Evolutionary conservation across 2,797 vertebrate species (phyloP).

Genomic region (Smutsia temminckii): DNA sequence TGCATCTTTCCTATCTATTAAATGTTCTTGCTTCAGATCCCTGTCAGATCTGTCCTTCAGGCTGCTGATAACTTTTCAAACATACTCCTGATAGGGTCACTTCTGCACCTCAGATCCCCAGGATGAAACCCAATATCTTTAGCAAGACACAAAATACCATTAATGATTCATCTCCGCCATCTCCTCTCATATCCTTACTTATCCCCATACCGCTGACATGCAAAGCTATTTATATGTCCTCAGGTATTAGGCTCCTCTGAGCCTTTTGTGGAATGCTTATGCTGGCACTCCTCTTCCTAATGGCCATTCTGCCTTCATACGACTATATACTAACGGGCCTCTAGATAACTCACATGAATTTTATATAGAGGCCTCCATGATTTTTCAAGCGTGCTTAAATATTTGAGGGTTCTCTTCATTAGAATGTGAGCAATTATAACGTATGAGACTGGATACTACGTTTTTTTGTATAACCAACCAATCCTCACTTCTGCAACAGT

Average conservation of each 20-base stretch:
- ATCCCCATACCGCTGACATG: background rate
- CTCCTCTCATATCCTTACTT: background rate
- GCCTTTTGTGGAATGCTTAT: background rate
- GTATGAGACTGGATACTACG: background rate
- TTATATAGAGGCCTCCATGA: background rate
- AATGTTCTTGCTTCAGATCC: constrained; percentile 58
- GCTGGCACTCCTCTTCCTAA: background rate
- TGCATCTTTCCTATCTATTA: constrained; percentile 63
- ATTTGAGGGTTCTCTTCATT: background rate
- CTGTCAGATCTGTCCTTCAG: constrained; percentile 25
- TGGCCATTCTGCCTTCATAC: background rate
- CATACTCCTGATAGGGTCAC: constrained; percentile 51
- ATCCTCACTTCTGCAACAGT: background rate
- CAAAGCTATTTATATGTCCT: constrained; percentile 57
- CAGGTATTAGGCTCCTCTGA: background rate
- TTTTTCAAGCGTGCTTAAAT: constrained; percentile 17
- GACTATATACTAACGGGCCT: background rate
- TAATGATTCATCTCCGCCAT: constrained; percentile 31
- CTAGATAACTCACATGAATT: background rate
- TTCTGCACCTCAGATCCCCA: constrained; percentile 31
- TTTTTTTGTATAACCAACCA: background rate
- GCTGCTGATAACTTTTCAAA: constrained; percentile 38
- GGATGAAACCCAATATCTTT: constrained; percentile 43
- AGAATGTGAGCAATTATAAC: background rate
- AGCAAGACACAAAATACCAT: constrained; percentile 58